Evolutionary conservation across 2,113 vertebrate genomes (phyloP), one percentile per base, ranked within the genome.

Genomic region (Nycticorax nycticorax): DNA sequence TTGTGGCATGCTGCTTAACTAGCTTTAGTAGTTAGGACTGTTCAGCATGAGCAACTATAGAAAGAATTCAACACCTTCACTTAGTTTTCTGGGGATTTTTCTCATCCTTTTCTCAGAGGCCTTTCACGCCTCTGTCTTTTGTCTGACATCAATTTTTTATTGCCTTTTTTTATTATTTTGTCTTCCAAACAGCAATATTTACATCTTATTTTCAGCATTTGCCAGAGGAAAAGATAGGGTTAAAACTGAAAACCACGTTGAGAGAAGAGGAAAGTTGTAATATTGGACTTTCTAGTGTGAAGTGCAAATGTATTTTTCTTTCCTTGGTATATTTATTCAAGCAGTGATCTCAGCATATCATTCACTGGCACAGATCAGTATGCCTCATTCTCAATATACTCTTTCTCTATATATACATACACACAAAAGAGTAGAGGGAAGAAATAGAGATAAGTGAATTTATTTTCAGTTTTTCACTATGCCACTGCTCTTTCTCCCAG

Each of bases 391-490:
- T 74, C 50, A 92, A 35, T 14, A 55, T 14, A 24, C 52, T 78
- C 32, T 83, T 69, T 28, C 10, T 60, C 22, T 53, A 3, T 52
- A 15, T 63, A 28, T 48, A 80, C 24, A 60, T 30, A 30, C 14
- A 69, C 9, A 73, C 13, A 78, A 84, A 85, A 84, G 22, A 80
- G 13, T 23, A 78, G 19, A 53, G 14, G 39, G 27, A 68, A 72
- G 53, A 91, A 63, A 37, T 0, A 14, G 4, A 81, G 30, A 75
- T 68, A 85, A 89, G 28, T 57, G 24, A 82, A 74, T 74, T 91
- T 77, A 47, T 96, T 92, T 91, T 60, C 39, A 72, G 19, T 8
- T 92, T 96, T 94, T 76, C 45, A 37, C 87, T 92, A 53, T 37
- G 14, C 17, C 22, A 53, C 17, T 45, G 3, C 3, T 79, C 41